A percentile compares a stretch with the other conserved stretches of the same genome.
Evolutionary conservation across 2,113 vertebrate genomes (phyloP).

Genomic region (Anhinga anhinga): DNA sequence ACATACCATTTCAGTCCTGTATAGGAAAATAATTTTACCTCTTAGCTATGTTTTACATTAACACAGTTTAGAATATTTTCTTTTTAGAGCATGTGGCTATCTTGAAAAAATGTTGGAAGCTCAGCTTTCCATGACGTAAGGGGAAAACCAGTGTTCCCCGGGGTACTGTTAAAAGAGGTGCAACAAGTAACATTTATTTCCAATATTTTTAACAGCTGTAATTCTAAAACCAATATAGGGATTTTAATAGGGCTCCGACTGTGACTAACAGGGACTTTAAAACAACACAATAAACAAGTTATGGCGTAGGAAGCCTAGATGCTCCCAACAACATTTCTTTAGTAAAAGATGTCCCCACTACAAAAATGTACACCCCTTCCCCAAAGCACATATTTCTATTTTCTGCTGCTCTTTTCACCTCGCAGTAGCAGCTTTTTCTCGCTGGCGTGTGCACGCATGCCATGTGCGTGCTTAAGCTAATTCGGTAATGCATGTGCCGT

Average conservation of each 20-base stretch:
- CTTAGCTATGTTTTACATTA: conserved; percentile 1
- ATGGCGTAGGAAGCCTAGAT: not conserved
- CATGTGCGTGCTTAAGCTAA: not conserved
- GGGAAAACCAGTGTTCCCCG: not conserved
- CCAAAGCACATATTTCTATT: not conserved
- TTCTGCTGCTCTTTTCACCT: not conserved
- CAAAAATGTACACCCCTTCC: not conserved
- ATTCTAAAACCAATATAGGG: not conserved
- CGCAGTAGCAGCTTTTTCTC: not conserved
- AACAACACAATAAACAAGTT: not conserved
- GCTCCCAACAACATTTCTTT: not conserved
- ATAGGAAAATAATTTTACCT: not conserved
- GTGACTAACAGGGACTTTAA: not conserved
- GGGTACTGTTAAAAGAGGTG: conserved; percentile 2
- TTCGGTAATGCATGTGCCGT: not conserved
- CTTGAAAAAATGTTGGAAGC: conserved; percentile 1
- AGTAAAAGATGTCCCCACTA: not conserved
- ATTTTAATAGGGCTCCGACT: not conserved
- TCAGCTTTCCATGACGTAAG: conserved; percentile 12
- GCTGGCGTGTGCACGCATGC: rapidly evolving
- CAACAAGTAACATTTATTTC: not conserved
- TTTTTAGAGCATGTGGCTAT: not conserved
- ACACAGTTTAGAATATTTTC: not conserved
- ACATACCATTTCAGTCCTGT: not conserved
- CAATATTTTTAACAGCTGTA: not conserved